Percentiles rank a stretch among this genome's conserved stretches.
Conservation (phyloP, 2,113 vertebrate genomes). For the Dicentrarchus labrax region DNA sequence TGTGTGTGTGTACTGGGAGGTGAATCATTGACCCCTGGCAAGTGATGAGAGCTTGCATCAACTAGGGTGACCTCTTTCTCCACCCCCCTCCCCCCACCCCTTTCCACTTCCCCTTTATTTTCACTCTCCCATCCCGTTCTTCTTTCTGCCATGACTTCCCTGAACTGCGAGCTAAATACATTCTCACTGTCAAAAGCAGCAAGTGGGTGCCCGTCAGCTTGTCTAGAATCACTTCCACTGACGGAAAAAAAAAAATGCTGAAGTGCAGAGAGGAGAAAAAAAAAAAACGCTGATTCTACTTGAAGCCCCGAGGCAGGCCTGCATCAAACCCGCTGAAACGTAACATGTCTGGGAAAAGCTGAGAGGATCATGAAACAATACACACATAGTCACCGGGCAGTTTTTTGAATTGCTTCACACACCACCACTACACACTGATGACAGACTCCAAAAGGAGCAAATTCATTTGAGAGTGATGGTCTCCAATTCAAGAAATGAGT, state of each 20-base stretch:
- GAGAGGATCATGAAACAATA: slow-evolving; percentile 55
- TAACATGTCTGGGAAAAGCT: slow-evolving; percentile 69
- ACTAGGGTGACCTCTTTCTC: slow-evolving; percentile 51
- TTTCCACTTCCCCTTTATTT: slow-evolving; percentile 45
- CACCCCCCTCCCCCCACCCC: neutral
- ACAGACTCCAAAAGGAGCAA: slow-evolving; percentile 29
- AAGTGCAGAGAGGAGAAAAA: slow-evolving; percentile 50
- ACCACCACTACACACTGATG: slow-evolving; percentile 10
- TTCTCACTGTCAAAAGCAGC: slow-evolving; percentile 50
- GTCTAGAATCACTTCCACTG: slow-evolving; percentile 74
- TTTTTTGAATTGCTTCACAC: slow-evolving; percentile 34
- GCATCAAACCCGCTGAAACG: slow-evolving; percentile 69
- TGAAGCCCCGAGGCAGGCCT: slow-evolving; percentile 31
- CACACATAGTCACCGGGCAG: slow-evolving; percentile 52
- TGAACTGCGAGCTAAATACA: slow-evolving; percentile 36
- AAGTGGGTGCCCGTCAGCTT: slow-evolving; percentile 17
- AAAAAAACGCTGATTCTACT: slow-evolving; percentile 62
- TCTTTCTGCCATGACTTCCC: slow-evolving; percentile 55
- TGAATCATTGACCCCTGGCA: slow-evolving; percentile 71
- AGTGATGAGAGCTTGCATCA: slow-evolving; percentile 72
- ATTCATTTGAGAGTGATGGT: slow-evolving; percentile 23
- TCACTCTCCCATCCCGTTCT: slow-evolving; percentile 41
- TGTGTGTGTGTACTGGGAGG: slow-evolving; percentile 41
- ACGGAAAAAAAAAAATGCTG: slow-evolving; percentile 61
- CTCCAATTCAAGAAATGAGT: slow-evolving; percentile 21